phyloP scores from a whole-genome alignment of 2,888 invertebrate species.

The Hirtodrosophila duncani region DNA sequence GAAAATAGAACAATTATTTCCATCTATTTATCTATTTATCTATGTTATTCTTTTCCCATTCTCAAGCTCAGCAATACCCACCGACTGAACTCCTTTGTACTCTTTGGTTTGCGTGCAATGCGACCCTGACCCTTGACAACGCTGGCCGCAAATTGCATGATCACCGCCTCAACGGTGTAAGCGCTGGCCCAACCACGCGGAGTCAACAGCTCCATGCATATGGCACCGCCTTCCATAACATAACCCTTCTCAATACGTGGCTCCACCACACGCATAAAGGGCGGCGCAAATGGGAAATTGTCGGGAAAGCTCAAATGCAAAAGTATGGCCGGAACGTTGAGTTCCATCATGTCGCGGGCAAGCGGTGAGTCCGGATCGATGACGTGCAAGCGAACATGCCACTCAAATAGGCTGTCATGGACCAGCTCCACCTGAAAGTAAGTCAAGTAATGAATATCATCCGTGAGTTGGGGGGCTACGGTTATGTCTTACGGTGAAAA shows the following conservation, averaged over 20 bases:
- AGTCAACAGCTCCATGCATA: slow-evolving; percentile 92
- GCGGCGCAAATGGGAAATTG: slow-evolving; percentile 93
- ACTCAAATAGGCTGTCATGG: slow-evolving; percentile 91
- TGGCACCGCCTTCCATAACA: slow-evolving; percentile 94
- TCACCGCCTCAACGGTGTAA: slow-evolving; percentile 85
- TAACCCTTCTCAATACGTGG: slow-evolving; percentile 90
- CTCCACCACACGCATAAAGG: slow-evolving; percentile 89
- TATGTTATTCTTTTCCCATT: no score
- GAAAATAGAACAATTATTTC: not conserved
- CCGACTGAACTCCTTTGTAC: slow-evolving; percentile 86
- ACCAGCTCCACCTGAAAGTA: slow-evolving; percentile 86
- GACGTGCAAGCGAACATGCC: slow-evolving; percentile 89
- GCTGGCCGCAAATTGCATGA: slow-evolving; percentile 93
- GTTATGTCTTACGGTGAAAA: slow-evolving; percentile 82
- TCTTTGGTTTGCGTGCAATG: slow-evolving; percentile 87
- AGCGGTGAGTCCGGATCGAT: slow-evolving; percentile 91
- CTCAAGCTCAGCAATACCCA: no score
- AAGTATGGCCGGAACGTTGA: slow-evolving; percentile 86
- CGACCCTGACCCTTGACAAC: slow-evolving; percentile 92
- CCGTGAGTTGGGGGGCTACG: no score
- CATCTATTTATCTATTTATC: not conserved
- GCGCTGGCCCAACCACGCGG: slow-evolving; percentile 88
- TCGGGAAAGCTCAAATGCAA: slow-evolving; percentile 91
- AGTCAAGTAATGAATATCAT: not conserved
- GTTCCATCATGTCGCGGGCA: slow-evolving; percentile 88